Evolutionary conservation across 1,140 invertebrate species (phyloP).

Genomic region (Pseudomyrmex pallidus): DNA sequence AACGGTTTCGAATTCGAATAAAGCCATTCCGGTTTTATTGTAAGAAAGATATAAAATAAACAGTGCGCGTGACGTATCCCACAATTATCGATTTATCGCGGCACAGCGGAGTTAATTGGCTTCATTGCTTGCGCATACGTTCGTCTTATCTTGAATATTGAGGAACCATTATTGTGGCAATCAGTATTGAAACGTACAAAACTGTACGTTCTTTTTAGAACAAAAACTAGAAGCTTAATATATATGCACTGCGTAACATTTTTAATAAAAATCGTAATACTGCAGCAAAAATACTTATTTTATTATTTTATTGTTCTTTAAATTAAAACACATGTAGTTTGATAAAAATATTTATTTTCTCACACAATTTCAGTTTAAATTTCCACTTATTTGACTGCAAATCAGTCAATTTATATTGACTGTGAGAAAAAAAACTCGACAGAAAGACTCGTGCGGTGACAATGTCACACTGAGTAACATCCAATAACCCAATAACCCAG

Average conservation of each 20-base stretch:
- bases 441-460: background rate
- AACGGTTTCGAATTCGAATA: conserved; percentile 41
- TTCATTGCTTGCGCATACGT: background rate
- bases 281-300: background rate
- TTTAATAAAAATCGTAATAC: background rate
- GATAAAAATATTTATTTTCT: conserved; percentile 10
- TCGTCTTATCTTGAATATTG: conserved; percentile 35
- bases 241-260: no score
- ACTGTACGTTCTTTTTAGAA: background rate
- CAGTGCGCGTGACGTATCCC: conserved; percentile 25
- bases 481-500: no score
- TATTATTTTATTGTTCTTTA: no score
- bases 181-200: background rate
- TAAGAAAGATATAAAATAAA: conserved; percentile 45
- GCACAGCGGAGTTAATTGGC: conserved; percentile 52
- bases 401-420: background rate
- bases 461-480: no score
- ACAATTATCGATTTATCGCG: conserved; percentile 52
- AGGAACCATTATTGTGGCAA: background rate
- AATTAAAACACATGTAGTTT: background rate
- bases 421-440: background rate
- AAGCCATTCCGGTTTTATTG: conserved; percentile 21
- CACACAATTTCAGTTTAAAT: background rate
- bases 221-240: background rate
- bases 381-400: background rate